phyloP scores from a whole-genome alignment of 2,888 invertebrate genomes.

The Lacanobia oleracea region DNA sequence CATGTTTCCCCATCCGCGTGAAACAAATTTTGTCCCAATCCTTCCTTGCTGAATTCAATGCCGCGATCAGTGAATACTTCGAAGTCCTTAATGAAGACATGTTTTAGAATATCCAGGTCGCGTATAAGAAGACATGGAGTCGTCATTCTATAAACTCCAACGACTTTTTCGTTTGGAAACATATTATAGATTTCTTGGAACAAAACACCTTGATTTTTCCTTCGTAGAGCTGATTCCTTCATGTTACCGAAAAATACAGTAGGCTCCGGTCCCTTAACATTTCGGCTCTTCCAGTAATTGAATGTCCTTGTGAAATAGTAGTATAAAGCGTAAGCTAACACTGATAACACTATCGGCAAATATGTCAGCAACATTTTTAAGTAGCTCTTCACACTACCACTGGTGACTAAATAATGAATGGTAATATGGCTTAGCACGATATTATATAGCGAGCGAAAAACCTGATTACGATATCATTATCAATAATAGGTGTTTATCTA shows the following conservation, averaged over 20 bases:
- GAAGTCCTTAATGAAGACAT: conserved; percentile 80
- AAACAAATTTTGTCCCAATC: conserved; percentile 76
- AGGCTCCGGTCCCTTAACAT: conserved; percentile 73
- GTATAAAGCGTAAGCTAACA: conserved; percentile 59
- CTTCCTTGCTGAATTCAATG: conserved; percentile 72
- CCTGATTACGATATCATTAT: neutral
- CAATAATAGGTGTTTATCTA: no score
- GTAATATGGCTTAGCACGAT: conserved; percentile 7
- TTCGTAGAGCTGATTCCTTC: conserved; percentile 58
- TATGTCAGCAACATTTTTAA: conserved; percentile 41
- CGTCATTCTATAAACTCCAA: conserved; percentile 77
- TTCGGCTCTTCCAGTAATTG: conserved; percentile 75
- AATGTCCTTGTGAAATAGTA: conserved; percentile 74
- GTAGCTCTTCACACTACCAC: neutral
- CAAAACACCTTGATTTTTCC: conserved; percentile 28
- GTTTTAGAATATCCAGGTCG: conserved; percentile 78
- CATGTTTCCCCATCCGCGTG: conserved; percentile 76
- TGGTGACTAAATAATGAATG: conserved; percentile 16
- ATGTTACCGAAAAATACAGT: conserved; percentile 74
- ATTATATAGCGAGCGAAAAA: conserved; percentile 25
- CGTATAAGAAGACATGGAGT: conserved; percentile 74
- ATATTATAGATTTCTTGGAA: conserved; percentile 46
- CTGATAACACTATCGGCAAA: conserved; percentile 24
- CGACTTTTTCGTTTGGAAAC: conserved; percentile 76
- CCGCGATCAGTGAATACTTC: conserved; percentile 76